Evolutionary conservation across 2,888 invertebrate genomes (phyloP).

Genomic region (Scaptodrosophila latifasciaeformis): DNA sequence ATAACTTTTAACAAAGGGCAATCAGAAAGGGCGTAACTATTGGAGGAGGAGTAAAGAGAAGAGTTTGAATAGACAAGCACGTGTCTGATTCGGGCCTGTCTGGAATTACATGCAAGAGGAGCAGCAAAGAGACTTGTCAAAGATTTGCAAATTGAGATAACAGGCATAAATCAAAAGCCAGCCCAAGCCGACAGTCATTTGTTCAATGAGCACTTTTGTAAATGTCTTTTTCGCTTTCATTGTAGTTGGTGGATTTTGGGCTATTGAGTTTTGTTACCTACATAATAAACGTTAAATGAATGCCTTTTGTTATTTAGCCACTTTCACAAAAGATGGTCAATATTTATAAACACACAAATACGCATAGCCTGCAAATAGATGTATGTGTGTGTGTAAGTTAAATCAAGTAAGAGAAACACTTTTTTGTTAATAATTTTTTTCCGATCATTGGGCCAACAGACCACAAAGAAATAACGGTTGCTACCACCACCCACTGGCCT

Average conservation of each 20-base stretch:
- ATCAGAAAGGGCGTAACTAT: too few relatives aligned
- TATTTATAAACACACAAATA: background rate
- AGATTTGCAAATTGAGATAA: background rate
- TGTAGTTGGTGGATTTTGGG: background rate
- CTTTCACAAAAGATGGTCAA: slow-evolving; percentile 49
- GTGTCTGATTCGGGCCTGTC: too few relatives aligned
- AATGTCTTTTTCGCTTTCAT: slow-evolving; percentile 40
- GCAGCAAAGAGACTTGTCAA: background rate
- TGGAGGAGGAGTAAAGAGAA: too few relatives aligned
- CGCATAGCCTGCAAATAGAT: background rate
- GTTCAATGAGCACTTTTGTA: slow-evolving; percentile 23
- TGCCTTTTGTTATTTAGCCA: slow-evolving; percentile 26
- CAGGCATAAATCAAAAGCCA: background rate
- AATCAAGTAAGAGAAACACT: background rate
- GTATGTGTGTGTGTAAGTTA: background rate
- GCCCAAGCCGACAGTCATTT: slow-evolving; percentile 7
- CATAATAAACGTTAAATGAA: slow-evolving; percentile 41
- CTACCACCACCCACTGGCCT: slow-evolving; percentile 15
- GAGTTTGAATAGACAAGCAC: too few relatives aligned
- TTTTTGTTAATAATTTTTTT: background rate
- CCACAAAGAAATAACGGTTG: slow-evolving; percentile 24
- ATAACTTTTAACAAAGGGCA: too few relatives aligned
- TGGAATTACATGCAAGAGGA: background rate
- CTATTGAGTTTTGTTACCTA: slow-evolving; percentile 14
- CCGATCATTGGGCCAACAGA: background rate